Conservation (phyloP, 2,113 vertebrate species). For the Ageneiosus marmoratus region DNA sequence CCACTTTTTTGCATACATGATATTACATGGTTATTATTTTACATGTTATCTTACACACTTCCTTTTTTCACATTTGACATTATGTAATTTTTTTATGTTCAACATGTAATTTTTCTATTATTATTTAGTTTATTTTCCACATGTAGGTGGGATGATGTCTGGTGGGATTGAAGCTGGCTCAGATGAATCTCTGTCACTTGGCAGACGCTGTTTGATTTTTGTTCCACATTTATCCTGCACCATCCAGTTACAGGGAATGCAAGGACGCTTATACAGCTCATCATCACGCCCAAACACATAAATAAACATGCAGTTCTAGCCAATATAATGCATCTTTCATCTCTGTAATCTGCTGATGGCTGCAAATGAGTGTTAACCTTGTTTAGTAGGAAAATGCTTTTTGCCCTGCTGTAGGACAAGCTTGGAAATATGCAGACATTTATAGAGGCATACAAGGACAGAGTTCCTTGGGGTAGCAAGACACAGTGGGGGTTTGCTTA, state of each 20-base stretch:
- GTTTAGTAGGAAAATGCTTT: constrained; percentile 31
- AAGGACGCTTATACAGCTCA: neutral
- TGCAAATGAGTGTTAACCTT: neutral
- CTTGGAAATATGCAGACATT: neutral
- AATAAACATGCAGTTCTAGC: neutral
- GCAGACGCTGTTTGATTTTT: neutral
- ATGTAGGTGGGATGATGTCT: neutral
- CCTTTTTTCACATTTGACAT: neutral
- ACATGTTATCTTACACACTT: neutral
- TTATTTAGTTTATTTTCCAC: neutral
- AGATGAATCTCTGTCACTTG: neutral
- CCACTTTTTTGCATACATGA: neutral
- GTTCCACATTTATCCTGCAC: neutral
- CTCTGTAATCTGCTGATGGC: neutral
- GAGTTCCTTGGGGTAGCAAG: constrained; percentile 6
- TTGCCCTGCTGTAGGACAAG: neutral
- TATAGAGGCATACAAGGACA: neutral
- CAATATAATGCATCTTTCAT: neutral
- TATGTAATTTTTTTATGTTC: neutral
- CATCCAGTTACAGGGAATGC: neutral
- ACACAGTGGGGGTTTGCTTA: constrained; percentile 34
- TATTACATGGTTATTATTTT: neutral
- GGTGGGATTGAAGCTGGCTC: neutral
- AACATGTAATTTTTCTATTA: neutral
- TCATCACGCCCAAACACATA: neutral